phyloP scores from a whole-genome alignment of 2,797 vertebrate genomes.

The Pygocentrus nattereri region DNA sequence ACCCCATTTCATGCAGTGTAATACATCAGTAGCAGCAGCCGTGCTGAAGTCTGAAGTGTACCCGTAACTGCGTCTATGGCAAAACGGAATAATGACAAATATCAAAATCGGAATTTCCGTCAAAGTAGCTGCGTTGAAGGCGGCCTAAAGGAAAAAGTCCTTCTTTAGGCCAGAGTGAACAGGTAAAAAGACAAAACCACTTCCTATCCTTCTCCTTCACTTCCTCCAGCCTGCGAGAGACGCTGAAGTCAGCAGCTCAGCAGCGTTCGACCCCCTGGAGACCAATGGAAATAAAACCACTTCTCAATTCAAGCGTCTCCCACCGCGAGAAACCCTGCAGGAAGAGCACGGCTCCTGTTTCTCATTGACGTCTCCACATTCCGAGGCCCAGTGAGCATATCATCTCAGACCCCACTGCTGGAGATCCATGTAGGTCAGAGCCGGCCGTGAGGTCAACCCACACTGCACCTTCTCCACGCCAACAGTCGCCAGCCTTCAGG shows the following conservation, averaged over 20 bases:
- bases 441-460: slow-evolving; percentile 22
- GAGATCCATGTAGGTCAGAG: slow-evolving; percentile 31
- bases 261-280: neutral
- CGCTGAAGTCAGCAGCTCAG: slow-evolving; percentile 4
- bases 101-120: too few species aligned
- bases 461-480: slow-evolving; percentile 22
- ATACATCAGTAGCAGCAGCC: too few species aligned
- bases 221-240: slow-evolving; percentile 40
- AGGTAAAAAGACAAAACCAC: slow-evolving; percentile 71
- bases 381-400: neutral
- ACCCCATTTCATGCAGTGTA: too few species aligned
- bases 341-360: neutral
- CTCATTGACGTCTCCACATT: neutral
- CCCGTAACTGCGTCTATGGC: too few species aligned
- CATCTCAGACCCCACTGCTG: slow-evolving; percentile 40
- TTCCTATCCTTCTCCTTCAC: slow-evolving; percentile 72
- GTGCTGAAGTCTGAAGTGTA: too few species aligned
- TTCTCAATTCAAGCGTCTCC: neutral
- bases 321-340: neutral
- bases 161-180: slow-evolving; percentile 3
- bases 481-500: slow-evolving; percentile 52
- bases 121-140: slow-evolving; percentile 5
- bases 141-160: slow-evolving; percentile 48
- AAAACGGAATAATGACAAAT: too few species aligned
- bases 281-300: neutral